phyloP scores from a whole-genome alignment of 2,113 vertebrate species.

The Herpailurus yagouaroundi region DNA sequence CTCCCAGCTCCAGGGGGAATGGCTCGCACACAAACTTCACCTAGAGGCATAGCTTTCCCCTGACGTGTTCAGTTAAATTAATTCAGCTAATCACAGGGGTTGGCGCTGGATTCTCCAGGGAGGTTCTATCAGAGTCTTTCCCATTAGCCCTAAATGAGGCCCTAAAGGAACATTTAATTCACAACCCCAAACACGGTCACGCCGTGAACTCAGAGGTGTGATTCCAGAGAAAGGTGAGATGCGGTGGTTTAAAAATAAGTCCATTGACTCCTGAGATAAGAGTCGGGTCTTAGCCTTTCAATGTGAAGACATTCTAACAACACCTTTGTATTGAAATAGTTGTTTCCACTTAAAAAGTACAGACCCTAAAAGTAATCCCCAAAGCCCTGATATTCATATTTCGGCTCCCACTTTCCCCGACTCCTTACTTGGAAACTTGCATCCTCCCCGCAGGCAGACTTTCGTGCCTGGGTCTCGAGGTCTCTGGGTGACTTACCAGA shows the following conservation, averaged over 20 bases:
- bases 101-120: slow-evolving; percentile 8
- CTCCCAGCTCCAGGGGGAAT: background rate
- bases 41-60: background rate
- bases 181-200: background rate
- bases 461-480: accelerated
- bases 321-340: accelerated
- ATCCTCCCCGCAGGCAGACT: accelerated
- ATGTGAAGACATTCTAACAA: background rate
- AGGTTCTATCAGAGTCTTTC: slow-evolving; percentile 60
- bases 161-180: slow-evolving; percentile 67
- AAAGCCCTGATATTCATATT: accelerated
- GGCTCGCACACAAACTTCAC: background rate
- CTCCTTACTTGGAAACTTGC: background rate
- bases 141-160: slow-evolving; percentile 58
- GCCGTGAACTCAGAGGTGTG: background rate
- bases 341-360: background rate
- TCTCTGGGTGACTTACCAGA: accelerated
- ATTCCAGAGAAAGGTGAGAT: background rate
- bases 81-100: slow-evolving; percentile 52
- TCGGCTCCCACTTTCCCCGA: no score
- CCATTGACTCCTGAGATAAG: background rate
- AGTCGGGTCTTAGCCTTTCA: background rate
- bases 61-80: slow-evolving; percentile 59
- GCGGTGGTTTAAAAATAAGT: slow-evolving; percentile 3
- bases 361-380: background rate